Conservation (phyloP, 2,797 vertebrate genomes). For the Spatula clypeata region DNA sequence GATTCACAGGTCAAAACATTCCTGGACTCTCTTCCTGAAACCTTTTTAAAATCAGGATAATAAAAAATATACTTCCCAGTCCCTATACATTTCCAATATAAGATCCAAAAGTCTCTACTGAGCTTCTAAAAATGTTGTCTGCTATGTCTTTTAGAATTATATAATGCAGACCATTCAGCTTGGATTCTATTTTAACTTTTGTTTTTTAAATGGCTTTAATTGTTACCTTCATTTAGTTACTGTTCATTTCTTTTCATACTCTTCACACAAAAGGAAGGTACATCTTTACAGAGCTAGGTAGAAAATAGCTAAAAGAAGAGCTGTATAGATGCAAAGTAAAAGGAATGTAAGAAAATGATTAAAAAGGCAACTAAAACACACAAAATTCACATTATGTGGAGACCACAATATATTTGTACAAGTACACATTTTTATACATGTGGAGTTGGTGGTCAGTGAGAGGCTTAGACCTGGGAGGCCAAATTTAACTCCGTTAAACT, state of each 20-base stretch:
- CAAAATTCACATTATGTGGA: conserved; percentile 67
- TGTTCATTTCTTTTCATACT: conserved; percentile 77
- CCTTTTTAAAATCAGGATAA: background rate
- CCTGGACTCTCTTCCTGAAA: conserved; percentile 18
- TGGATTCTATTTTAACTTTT: background rate
- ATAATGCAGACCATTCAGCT: conserved; percentile 27
- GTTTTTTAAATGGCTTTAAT: conserved; percentile 45
- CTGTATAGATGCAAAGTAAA: conserved; percentile 74
- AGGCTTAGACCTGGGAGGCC: conserved; percentile 57
- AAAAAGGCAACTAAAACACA: conserved; percentile 75
- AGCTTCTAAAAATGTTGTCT: conserved; percentile 4
- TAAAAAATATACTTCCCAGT: conserved; percentile 29
- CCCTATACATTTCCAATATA: background rate
- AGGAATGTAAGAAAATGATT: conserved; percentile 77
- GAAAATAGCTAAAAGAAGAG: conserved; percentile 75
- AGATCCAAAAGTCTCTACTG: background rate
- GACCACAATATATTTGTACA: conserved; percentile 61
- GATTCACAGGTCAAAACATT: background rate
- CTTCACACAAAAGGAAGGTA: conserved; percentile 74
- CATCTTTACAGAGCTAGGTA: conserved; percentile 75
- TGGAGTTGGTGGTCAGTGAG: conserved; percentile 61
- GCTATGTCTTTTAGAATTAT: background rate
- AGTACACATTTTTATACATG: conserved; percentile 54
- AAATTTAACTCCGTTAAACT: conserved; percentile 32
- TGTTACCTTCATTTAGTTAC: conserved; percentile 73